Evolutionary conservation across 2,888 invertebrate species (phyloP), one percentile per base, ranked within the genome.

Genomic region (Drosophila emarginata): DNA sequence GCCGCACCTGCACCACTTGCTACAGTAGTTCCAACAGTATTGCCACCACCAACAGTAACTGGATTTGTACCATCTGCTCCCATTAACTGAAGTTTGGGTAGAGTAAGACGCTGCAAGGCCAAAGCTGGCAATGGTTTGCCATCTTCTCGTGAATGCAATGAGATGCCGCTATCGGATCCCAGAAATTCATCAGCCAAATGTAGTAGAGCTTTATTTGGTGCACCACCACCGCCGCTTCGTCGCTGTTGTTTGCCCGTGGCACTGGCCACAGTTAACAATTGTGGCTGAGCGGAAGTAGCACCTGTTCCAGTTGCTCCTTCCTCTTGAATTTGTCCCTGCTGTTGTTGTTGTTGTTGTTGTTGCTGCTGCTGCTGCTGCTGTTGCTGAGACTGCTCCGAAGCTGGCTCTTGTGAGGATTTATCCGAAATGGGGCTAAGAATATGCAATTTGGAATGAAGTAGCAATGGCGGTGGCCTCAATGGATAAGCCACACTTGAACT

Each of bases 401-500:
- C 95, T 12, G 96, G 96, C 89, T 97, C 97, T 91, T 96, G 96
- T 1, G 96, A 96, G 21, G 97, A 97, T 92, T 97, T 97, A 91
- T 97, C 97, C 66, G 97, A 97, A 87, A 97, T 97, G 18, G 97
- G 97, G 85, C 97, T 97, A 54, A 97, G 93, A 89, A 97, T 96
- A 91, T 97, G 96, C 79, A 97, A 92, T 91, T 97, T 96, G 65
- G 95, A 94, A 91, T 96, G 95, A 80, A 95, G 94, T 64, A 94
- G 93, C 50, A 94, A 91, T 91, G 95, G 95, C 89, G 95, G 95
- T 89, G 94, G 95, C 85, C 94, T 94, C 64, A 94, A 90, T 79
- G 94, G 95, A 92, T 93, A 93, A 26, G 91, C 91, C 61, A 94
- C 93, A 83, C 94, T 94, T 64, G 91, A 91, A 77, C 90, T 89